These are phyloP conservation scores for Rhinopomastus cyanomelas DNA, from an alignment of 2,113 vertebrate species.

Conservation along the genomic window DNA sequence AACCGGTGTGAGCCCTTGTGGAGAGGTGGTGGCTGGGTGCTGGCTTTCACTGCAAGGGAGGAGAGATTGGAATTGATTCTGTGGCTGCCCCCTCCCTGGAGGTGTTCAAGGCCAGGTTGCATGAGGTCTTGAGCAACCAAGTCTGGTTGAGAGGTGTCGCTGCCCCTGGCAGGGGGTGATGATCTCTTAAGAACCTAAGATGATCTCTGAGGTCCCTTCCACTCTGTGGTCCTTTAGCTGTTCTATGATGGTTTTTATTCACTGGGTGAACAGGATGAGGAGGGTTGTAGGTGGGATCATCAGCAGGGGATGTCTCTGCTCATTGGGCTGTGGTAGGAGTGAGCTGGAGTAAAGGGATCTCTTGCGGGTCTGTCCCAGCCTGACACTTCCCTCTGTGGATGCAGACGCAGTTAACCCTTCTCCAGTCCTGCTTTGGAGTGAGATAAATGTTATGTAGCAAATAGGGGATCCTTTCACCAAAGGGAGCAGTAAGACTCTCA, in stretches of 20 bases:
- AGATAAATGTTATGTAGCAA: neutral
- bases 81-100: too few relatives aligned
- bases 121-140: too few relatives aligned
- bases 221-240: too few relatives aligned
- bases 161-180: too few relatives aligned
- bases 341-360: neutral
- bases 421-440: too few relatives aligned
- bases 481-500: neutral
- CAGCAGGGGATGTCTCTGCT: neutral
- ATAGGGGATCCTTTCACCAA: neutral
- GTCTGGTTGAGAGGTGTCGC: too few relatives aligned
- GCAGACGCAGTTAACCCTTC: neutral
- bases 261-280: fast-evolving
- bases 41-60: neutral
- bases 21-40: neutral
- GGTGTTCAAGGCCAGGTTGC: too few relatives aligned
- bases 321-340: fast-evolving
- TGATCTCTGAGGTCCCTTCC: too few relatives aligned
- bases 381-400: fast-evolving
- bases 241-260: neutral
- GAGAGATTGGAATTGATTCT: neutral
- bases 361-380: neutral
- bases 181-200: too few relatives aligned
- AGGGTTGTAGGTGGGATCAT: neutral
- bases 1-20: fast-evolving